Base-by-base conservation (phyloP, 2,113 vertebrate genomes). In the Polyodon spathula region DNA sequence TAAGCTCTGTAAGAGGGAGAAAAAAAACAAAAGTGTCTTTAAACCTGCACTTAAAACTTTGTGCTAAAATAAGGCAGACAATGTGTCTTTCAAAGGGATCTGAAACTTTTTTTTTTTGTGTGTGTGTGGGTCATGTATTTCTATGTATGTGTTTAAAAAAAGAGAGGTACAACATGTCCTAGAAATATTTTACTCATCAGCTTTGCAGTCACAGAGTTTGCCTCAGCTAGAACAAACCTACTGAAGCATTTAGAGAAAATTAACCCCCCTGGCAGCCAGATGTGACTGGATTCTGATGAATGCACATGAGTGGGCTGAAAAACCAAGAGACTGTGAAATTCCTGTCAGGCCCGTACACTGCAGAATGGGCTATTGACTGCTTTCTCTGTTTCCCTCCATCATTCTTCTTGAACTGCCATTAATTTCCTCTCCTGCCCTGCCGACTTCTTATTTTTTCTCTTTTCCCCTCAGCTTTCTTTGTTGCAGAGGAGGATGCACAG, bases 191-290 rank as follows among this genome's bases (percentile, higher is more conserved):
- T 95, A 94, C 93, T 97, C 95, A 97, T 97, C 96, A 98, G 95
- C 95, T 98, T 94, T 97, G 95, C 94, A 97, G 96, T 98, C 96
- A 97, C 93, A 96, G 93, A 94, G 91, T 97, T 95, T 97, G 96
- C 94, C 90, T 97, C 93, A 89, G 93, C 96, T 93, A 97, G 96
- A 98, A 98, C 96, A 97, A 95, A 97, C 96, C 92, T 92, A 91
- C 93, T 97, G 94, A 97, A 94, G 95, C 96, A 97, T 97, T 97
- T 93, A 98, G 94, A 98, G 96, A 97, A 97, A 98, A 98, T 98
- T 98, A 98, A 98, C 95, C 96, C 96, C 96, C 93, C 93, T 97
- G 92, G 94, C 93, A 92, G 94, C 95, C 96, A 98, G 96, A 98
- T 98, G 96, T 97, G 96, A 94, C 94, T 97, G 93, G 95, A 93